Base-by-base conservation (phyloP, 2,113 vertebrate genomes). In the Lycocorax pyrrhopterus region DNA sequence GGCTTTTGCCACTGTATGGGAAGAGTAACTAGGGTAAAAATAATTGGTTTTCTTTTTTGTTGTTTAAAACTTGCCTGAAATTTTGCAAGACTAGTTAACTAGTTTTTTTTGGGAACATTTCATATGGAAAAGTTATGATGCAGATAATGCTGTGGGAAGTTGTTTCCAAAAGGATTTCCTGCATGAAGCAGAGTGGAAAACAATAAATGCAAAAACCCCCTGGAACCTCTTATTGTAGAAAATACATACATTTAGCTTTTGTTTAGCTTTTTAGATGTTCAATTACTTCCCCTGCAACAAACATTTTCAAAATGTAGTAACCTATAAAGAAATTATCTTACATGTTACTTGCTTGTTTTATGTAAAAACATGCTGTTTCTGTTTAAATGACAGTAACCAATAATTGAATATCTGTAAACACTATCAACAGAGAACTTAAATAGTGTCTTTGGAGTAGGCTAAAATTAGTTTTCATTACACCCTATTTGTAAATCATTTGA, bases 381-480 rank as follows among this genome's bases (percentile, higher is more conserved):
- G 30, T 89, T 96, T 94, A 91, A 96, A 82, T 96, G 84, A 87
- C 59, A 84, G 88, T 86, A 53, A 58, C 13, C 37, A 94, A 80
- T 92, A 97, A 95, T 94, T 96, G 78, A 53, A 14, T 89, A 71
- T 78, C 63, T 96, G 96, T 96, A 91, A 97, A 96, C 89, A 60
- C 83, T 80, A 94, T 94, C 94, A 96, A 58, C 92, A 94, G 80
- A 91, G 51, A 93, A 75, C 73, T 90, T 83, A 84, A 95, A 87
- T 72, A 35, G 26, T 93, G 78, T 89, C 83, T 97, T 83, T 81
- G 82, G 82, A 41, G 41, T 35, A 83, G 47, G 67, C 80, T 96
- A 69, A 95, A 95, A 97, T 96, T 89, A 85, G 87, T 95, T 97
- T 95, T 94, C 80, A 83, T 94, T 89, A 68, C 86, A 96, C 93